Percentiles rank a stretch among this genome's conserved stretches.
Conservation (phyloP, 2,113 vertebrate species). For the Microcebus murinus region DNA sequence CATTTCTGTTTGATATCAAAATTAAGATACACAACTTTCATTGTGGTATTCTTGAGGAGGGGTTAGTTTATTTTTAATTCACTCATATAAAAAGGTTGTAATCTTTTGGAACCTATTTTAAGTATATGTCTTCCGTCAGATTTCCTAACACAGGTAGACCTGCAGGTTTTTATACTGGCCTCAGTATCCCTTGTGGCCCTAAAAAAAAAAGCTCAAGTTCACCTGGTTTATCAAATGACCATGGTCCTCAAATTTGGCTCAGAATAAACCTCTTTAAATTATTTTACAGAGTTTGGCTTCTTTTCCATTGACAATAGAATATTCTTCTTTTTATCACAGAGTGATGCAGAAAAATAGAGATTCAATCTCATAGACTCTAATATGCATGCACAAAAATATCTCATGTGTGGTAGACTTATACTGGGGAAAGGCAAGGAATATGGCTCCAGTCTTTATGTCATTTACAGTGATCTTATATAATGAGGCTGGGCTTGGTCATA, state of each 20-base stretch:
- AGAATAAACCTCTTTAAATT: too few relatives aligned
- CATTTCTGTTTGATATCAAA: not conserved
- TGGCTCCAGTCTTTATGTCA: not conserved
- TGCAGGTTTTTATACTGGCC: not conserved
- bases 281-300: too few relatives aligned
- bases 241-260: too few relatives aligned
- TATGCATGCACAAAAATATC: not conserved
- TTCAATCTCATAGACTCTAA: not conserved
- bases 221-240: not conserved
- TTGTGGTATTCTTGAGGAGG: not conserved
- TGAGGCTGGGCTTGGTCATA: not conserved
- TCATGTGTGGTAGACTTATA: not conserved
- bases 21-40: not conserved
- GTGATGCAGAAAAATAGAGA: not conserved
- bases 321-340: not conserved
- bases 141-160: not conserved
- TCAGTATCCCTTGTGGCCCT: not conserved
- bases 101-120: not conserved
- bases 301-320: not conserved
- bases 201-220: not conserved
- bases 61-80: not conserved
- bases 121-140: not conserved
- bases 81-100: not conserved
- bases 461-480: not conserved
- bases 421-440: not conserved